A percentile compares a stretch with the other conserved stretches of the same genome.
These are phyloP conservation scores for Fulmarus glacialis DNA, from an alignment of 2,113 vertebrate species.

Conservation along the genomic window DNA sequence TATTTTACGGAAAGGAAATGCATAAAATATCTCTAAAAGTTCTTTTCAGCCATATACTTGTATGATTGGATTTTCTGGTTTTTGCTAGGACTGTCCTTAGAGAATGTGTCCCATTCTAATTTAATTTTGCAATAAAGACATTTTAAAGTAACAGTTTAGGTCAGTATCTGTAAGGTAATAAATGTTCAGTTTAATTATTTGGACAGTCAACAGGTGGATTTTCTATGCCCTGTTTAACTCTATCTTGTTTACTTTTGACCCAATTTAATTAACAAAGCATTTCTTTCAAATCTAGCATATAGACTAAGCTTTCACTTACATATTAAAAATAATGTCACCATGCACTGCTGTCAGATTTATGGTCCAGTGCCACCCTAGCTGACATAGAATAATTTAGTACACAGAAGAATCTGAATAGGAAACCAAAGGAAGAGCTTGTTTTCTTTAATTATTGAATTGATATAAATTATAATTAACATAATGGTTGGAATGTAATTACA, in stretches of 20 bases:
- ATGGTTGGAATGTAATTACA: constrained; percentile 68
- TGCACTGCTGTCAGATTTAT: constrained; percentile 50
- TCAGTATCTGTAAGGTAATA: not conserved
- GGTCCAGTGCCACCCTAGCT: not conserved
- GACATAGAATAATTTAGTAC: constrained; percentile 29
- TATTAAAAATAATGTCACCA: constrained; percentile 35
- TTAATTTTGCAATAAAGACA: not conserved
- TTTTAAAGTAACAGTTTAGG: not conserved
- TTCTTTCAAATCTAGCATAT: constrained; percentile 31
- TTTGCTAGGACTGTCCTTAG: not conserved
- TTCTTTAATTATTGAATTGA: constrained; percentile 76
- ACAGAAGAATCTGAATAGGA: constrained; percentile 26
- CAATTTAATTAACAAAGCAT: not conserved
- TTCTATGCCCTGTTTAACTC: not conserved
- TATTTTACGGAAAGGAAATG: not conserved
- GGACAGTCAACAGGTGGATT: not conserved
- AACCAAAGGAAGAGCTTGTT: constrained; percentile 57
- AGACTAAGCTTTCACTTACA: constrained; percentile 8
- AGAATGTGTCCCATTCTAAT: not conserved
- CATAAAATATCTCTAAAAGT: not conserved
- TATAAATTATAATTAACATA: constrained; percentile 77
- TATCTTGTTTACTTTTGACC: constrained; percentile 24
- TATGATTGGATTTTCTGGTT: not conserved
- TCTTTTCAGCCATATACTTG: not conserved
- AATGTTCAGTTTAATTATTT: not conserved